Evolutionary conservation across 2,113 vertebrate genomes (phyloP).

Genomic region (Lanius ludovicianus): DNA sequence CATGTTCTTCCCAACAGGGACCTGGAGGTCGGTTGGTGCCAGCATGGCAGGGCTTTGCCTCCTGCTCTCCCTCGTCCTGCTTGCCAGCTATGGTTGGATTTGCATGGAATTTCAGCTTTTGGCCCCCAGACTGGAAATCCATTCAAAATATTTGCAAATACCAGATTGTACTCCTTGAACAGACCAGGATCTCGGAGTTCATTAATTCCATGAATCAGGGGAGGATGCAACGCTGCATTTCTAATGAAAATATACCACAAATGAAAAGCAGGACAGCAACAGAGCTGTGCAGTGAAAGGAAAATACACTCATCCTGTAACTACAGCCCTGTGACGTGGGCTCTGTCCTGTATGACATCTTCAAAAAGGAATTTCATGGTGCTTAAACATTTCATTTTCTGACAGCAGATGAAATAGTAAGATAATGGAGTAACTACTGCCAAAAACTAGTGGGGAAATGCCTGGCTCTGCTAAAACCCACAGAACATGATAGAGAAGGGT

Average conservation of each 20-base stretch:
- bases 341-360: background rate
- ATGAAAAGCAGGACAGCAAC: background rate
- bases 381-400: background rate
- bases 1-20: background rate
- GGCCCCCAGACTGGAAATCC: background rate
- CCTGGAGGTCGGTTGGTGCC: background rate
- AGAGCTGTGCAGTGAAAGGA: background rate
- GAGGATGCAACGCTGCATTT: background rate
- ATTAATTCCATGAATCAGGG: background rate
- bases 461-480: background rate
- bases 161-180: background rate
- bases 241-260: background rate
- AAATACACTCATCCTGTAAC: background rate
- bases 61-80: background rate
- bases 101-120: background rate
- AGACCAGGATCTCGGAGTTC: background rate
- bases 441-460: background rate
- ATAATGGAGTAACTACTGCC: background rate
- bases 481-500: background rate
- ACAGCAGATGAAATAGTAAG: background rate
- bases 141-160: background rate
- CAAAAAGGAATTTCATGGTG: background rate
- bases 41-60: background rate
- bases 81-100: background rate
- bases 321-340: background rate